These are phyloP conservation scores for Montipora efflorescens DNA, from an alignment of 64 coral and sea anemone species.

Conservation along the genomic window DNA sequence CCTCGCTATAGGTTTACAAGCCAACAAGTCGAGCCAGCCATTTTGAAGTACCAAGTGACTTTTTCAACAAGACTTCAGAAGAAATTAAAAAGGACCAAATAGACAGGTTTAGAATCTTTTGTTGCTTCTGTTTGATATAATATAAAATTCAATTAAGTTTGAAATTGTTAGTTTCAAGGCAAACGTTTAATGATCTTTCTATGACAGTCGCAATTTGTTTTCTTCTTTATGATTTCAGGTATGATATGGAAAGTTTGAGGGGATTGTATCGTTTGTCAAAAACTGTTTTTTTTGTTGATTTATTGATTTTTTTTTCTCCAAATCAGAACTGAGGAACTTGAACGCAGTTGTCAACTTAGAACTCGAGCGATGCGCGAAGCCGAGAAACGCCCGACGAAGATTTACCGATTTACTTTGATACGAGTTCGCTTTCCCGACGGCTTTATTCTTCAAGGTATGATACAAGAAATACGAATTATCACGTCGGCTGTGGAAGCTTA, in stretches of 20 bases:
- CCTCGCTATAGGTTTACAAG: conserved; percentile 58
- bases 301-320: neutral
- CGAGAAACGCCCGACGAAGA: conserved; percentile 79
- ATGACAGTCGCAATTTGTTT: too few relatives aligned
- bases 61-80: conserved; percentile 84
- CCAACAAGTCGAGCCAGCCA: conserved; percentile 65
- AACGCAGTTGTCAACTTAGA: conserved; percentile 79
- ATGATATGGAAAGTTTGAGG: too few relatives aligned
- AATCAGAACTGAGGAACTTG: conserved; percentile 85
- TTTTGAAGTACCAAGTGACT: conserved; percentile 90
- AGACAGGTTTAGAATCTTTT: conserved; percentile 48
- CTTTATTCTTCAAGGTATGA: conserved; percentile 86
- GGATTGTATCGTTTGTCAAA: too few relatives aligned
- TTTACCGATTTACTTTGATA: conserved; percentile 88
- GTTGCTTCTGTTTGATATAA: neutral
- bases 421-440: conserved; percentile 92
- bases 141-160: too few relatives aligned
- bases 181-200: neutral
- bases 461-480: neutral
- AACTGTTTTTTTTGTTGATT: neutral
- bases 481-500: neutral
- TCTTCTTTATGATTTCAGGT: too few relatives aligned
- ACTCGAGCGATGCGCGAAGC: conserved; percentile 94
- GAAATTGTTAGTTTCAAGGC: too few relatives aligned
- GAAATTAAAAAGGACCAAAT: conserved; percentile 89